These are phyloP conservation scores for Hetaerina americana DNA, from an alignment of 1,140 invertebrate species.

Conservation along the genomic window DNA sequence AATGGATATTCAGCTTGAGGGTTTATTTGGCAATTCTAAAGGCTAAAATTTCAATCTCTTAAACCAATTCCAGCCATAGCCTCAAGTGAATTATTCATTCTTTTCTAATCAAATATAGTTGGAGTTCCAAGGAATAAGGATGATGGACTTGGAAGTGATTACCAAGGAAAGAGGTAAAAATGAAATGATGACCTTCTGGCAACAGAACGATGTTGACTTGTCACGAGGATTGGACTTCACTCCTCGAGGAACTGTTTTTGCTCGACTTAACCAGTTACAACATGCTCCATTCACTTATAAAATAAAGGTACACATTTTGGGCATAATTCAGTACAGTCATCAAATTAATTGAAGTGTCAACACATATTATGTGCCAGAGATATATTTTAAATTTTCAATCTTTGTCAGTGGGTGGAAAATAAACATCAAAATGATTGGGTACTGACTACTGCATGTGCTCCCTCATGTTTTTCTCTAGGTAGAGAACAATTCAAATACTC, in stretches of 20 bases:
- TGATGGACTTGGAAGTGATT: conserved; percentile 17
- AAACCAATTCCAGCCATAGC: conserved; percentile 19
- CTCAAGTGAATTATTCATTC: too few relatives aligned
- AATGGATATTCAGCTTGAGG: too few relatives aligned
- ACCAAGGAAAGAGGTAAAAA: conserved; percentile 17
- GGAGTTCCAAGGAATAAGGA: conserved; percentile 19
- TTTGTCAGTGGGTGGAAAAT: too few relatives aligned
- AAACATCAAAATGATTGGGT: too few relatives aligned
- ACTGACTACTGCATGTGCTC: too few relatives aligned
- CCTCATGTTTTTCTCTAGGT: conserved; percentile 15
- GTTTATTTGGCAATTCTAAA: too few relatives aligned
- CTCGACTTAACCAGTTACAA: conserved; percentile 36
- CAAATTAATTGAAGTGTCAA: too few relatives aligned
- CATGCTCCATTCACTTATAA: conserved; percentile 30
- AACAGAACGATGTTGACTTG: conserved; percentile 34
- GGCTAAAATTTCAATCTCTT: too few relatives aligned
- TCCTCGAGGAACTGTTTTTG: conserved; percentile 28
- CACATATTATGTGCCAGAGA: too few relatives aligned
- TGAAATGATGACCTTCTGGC: conserved; percentile 33
- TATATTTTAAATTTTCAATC: too few relatives aligned
- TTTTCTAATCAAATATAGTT: conserved; percentile 14
- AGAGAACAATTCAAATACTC: conserved; percentile 24
- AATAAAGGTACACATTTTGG: conserved; percentile 17
- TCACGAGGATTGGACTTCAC: conserved; percentile 35
- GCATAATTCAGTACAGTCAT: too few relatives aligned